Percentiles rank a stretch among this genome's conserved stretches.
Conservation (phyloP, 2,888 invertebrate genomes). For the Leptinotarsa tumamoca region DNA sequence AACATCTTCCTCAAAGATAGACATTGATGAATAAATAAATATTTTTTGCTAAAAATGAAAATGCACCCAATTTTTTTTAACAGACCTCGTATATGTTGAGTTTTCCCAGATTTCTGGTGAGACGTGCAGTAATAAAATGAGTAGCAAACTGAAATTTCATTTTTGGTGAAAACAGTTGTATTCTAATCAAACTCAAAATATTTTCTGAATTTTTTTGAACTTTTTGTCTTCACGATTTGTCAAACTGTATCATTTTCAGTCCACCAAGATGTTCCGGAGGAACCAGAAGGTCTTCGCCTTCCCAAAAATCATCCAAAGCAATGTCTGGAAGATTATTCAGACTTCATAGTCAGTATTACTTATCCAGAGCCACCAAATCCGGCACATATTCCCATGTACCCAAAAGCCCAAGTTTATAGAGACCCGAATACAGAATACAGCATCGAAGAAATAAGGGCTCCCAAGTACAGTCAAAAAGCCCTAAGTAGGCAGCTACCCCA, state of each 20-base stretch:
- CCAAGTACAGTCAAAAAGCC: constrained; percentile 68
- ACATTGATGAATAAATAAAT: no score
- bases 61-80: no score
- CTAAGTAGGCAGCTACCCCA: constrained; percentile 25
- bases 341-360: constrained; percentile 71
- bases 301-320: constrained; percentile 50
- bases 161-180: no score
- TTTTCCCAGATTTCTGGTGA: no score
- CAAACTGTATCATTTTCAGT: constrained; percentile 64
- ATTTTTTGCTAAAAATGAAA: no score
- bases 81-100: no score
- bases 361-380: constrained; percentile 75
- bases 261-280: constrained; percentile 72
- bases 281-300: constrained; percentile 50
- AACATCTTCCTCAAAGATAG: no score
- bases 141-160: no score
- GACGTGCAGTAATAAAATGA: no score
- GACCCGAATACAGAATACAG: constrained; percentile 76
- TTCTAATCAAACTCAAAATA: no score
- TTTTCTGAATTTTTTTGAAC: no score
- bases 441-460: constrained; percentile 81
- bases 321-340: constrained; percentile 68
- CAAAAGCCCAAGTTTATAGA: constrained; percentile 75
- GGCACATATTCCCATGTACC: constrained; percentile 74
- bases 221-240: neutral